These are phyloP conservation scores for Trinorchestia longiramus DNA, from an alignment of 1,140 invertebrate species.

Conservation along the genomic window DNA sequence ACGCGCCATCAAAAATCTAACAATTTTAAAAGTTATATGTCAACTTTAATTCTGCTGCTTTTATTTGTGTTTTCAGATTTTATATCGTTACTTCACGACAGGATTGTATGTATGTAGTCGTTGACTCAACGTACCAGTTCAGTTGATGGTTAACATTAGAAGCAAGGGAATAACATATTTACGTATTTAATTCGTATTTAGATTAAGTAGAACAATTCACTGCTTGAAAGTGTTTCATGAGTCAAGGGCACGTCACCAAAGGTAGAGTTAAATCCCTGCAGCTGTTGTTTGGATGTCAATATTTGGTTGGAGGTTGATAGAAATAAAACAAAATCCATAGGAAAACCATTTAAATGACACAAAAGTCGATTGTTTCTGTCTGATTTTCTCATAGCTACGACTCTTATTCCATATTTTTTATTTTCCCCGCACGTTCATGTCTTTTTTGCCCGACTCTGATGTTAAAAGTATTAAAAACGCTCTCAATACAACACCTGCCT, in stretches of 20 bases:
- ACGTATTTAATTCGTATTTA: background rate
- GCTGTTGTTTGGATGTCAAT: background rate
- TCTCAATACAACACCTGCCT: background rate
- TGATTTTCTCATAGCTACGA: background rate
- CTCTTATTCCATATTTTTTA: too few species aligned
- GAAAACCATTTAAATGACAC: background rate
- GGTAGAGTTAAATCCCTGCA: background rate
- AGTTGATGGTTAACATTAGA: too few species aligned
- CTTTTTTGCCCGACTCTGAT: background rate
- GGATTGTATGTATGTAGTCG: too few species aligned
- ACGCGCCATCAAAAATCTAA: too few species aligned
- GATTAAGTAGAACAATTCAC: background rate
- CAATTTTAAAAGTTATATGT: too few species aligned
- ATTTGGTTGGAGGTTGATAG: background rate
- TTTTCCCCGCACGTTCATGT: background rate
- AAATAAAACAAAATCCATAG: background rate
- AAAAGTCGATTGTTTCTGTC: background rate
- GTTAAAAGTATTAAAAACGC: background rate
- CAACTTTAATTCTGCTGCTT: too few species aligned
- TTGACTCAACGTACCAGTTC: too few species aligned
- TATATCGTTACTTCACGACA: too few species aligned
- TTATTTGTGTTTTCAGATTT: too few species aligned
- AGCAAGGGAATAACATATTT: too few species aligned
- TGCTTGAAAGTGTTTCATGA: background rate
- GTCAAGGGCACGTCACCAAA: background rate